phyloP scores from a whole-genome alignment of 2,888 invertebrate genomes.

The Stegophylla sp. region DNA sequence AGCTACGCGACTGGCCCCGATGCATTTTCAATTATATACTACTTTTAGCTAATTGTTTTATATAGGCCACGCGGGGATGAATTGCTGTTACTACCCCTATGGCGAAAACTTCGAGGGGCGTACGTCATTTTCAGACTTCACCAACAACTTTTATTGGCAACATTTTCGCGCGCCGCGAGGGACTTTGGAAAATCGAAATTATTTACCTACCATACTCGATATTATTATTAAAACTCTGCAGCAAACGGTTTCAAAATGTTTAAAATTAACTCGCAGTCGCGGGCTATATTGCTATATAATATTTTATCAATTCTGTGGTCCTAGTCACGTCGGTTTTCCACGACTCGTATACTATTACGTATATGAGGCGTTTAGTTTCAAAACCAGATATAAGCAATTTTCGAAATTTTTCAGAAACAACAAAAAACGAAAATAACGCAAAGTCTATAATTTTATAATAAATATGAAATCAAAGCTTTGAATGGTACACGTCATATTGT shows the following conservation, averaged over 20 bases:
- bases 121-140: slow-evolving; percentile 27
- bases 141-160: slow-evolving; percentile 32
- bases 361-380: no score
- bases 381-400: no score
- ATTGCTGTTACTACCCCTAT: no score
- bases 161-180: slow-evolving; percentile 5
- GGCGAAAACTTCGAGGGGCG: slow-evolving; percentile 13
- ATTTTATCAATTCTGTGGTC: not conserved
- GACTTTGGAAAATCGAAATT: slow-evolving; percentile 21
- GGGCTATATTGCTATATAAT: no score
- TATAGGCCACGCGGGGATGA: slow-evolving; percentile 31
- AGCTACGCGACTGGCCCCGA: not conserved
- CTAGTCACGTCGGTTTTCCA: not conserved
- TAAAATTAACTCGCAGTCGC: not conserved
- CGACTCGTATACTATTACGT: not conserved
- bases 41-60: slow-evolving; percentile 33
- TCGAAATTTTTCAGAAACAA: no score
- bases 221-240: no score
- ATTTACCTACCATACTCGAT: slow-evolving; percentile 4
- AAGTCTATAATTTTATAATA: no score
- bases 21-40: slow-evolving; percentile 34
- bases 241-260: slow-evolving; percentile 2
- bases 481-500: no score
- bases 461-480: no score
- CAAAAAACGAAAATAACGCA: no score